phyloP scores from a whole-genome alignment of 30 jellyfish, hydroid and myxozoan species.

The Morbakka virulenta region DNA sequence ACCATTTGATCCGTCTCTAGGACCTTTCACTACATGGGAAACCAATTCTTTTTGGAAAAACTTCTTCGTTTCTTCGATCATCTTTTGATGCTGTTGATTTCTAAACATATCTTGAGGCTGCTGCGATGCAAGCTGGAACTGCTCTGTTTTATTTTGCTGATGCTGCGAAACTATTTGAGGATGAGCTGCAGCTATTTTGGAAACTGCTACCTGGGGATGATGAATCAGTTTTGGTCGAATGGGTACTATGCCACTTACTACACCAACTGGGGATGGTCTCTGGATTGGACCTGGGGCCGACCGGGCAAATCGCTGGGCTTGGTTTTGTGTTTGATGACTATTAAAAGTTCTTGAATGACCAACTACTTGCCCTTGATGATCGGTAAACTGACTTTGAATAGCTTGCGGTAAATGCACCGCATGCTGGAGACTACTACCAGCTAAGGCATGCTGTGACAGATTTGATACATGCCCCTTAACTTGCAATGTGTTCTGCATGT shows the following conservation, averaged over 20 bases:
- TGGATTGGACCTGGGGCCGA: conserved; percentile 73
- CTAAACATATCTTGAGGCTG: conserved; percentile 40
- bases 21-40: too few relatives aligned
- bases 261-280: conserved; percentile 59
- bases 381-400: not conserved
- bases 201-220: not conserved
- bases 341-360: not conserved
- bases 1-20: too few relatives aligned
- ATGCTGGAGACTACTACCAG: not conserved
- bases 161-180: too few relatives aligned
- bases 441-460: not conserved
- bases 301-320: conserved; percentile 35
- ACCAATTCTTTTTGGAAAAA: too few relatives aligned
- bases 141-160: too few relatives aligned
- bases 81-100: conserved; percentile 84
- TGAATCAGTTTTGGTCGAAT: not conserved
- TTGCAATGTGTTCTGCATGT: conserved; percentile 36
- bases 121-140: too few relatives aligned
- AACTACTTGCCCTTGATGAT: too few relatives aligned
- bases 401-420: not conserved
- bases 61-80: conserved; percentile 87
- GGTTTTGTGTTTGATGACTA: not conserved
- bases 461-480: not conserved
- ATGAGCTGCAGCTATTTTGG: not conserved
- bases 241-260: not conserved